Percentiles rank a stretch among this genome's conserved stretches.
Conservation (phyloP, 2,797 vertebrate species). For the Falco naumanni region DNA sequence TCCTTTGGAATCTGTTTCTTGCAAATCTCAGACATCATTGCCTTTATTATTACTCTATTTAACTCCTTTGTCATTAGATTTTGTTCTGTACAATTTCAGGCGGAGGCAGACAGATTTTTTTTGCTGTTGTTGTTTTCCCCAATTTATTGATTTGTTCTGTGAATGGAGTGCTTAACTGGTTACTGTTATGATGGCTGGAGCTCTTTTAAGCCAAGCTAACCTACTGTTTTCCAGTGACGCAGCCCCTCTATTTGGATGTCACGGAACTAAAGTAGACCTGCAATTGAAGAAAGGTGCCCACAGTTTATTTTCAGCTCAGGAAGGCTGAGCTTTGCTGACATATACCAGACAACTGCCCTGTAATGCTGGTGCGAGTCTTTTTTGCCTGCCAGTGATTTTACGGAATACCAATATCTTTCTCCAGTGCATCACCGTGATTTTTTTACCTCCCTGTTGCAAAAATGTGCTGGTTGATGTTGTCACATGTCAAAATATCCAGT, state of each 20-base stretch:
- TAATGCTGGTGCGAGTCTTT: neutral
- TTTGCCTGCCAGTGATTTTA: neutral
- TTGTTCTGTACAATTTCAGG: neutral
- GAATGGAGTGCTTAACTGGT: neutral
- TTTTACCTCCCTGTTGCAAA: neutral
- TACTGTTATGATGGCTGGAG: neutral
- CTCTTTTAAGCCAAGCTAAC: neutral
- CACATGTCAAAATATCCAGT: constrained; percentile 41
- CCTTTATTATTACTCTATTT: constrained; percentile 34
- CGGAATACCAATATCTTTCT: neutral
- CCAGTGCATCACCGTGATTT: neutral
- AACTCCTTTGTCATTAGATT: constrained; percentile 27
- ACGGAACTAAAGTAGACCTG: neutral
- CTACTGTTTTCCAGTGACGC: neutral
- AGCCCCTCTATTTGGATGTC: neutral
- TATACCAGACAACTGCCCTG: neutral
- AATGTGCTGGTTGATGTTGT: constrained; percentile 8
- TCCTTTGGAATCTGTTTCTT: constrained; percentile 28
- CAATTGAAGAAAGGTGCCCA: neutral
- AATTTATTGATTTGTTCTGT: neutral
- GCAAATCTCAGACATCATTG: neutral
- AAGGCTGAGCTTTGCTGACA: neutral
- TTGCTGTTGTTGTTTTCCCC: neutral
- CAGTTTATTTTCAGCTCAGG: neutral
- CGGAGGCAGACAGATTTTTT: neutral